These are phyloP conservation scores for Coturnix japonica DNA, from an alignment of 2,113 vertebrate species.

Conservation along the genomic window DNA sequence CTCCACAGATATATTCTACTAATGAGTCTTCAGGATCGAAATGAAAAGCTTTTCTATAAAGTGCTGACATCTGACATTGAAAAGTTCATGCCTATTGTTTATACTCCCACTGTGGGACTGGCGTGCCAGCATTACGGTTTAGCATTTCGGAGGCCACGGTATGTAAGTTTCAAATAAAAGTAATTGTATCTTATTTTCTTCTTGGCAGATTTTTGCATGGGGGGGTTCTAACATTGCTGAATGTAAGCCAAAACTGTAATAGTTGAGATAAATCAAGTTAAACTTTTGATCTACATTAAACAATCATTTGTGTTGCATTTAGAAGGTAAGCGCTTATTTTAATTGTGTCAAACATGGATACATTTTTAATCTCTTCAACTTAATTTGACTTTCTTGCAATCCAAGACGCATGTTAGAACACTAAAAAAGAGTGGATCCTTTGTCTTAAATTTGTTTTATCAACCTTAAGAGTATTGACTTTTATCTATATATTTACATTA, in stretches of 20 bases:
- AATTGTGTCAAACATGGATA: background rate
- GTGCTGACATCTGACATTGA: slow-evolving; percentile 90
- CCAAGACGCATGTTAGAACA: background rate
- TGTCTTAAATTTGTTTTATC: background rate
- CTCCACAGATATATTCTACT: slow-evolving; percentile 91
- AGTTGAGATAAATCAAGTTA: slow-evolving; percentile 34
- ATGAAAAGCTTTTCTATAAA: slow-evolving; percentile 96
- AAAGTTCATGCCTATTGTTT: slow-evolving; percentile 96
- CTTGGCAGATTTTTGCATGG: slow-evolving; percentile 22
- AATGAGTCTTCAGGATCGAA: slow-evolving; percentile 95
- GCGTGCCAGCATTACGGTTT: slow-evolving; percentile 96
- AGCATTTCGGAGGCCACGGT: slow-evolving; percentile 93
- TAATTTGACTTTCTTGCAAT: background rate
- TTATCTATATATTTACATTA: background rate
- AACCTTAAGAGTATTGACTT: background rate
- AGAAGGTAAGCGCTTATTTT: background rate
- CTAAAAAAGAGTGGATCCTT: background rate
- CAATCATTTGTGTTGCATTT: slow-evolving; percentile 16
- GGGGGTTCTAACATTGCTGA: slow-evolving; percentile 5
- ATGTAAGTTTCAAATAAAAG: slow-evolving; percentile 69
- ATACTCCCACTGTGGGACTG: slow-evolving; percentile 95
- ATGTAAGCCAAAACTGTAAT: slow-evolving; percentile 35
- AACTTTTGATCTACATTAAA: background rate
- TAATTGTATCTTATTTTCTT: slow-evolving; percentile 27
- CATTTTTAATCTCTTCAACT: background rate